phyloP scores from a whole-genome alignment of 2,888 invertebrate species.

The Xanthia togata region DNA sequence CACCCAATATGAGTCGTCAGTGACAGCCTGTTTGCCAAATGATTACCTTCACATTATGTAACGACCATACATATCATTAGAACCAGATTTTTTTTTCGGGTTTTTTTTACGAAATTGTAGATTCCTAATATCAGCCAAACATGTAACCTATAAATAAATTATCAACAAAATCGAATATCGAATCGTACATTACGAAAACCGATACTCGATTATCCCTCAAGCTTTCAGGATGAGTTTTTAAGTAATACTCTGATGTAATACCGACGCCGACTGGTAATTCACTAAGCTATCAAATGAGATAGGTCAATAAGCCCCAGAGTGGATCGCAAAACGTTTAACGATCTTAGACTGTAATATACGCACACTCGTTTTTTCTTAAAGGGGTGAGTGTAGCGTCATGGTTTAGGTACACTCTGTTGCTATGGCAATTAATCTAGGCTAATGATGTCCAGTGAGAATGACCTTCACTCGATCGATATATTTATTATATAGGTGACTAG shows the following conservation, averaged over 20 bases:
- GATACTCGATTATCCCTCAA: slow-evolving; percentile 13
- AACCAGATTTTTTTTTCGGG: background rate
- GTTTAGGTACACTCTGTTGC: slow-evolving; percentile 2
- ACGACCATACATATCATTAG: background rate
- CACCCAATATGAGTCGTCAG: background rate
- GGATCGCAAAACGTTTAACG: slow-evolving; percentile 69
- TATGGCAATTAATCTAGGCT: background rate
- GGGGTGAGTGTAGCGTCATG: slow-evolving; percentile 14
- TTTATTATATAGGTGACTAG: no score
- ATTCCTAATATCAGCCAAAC: no score
- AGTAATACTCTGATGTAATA: slow-evolving; percentile 58
- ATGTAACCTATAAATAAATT: background rate
- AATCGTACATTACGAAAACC: slow-evolving; percentile 24
- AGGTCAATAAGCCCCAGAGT: slow-evolving; percentile 67
- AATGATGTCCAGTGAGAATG: background rate
- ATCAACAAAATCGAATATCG: slow-evolving; percentile 10
- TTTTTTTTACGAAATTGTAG: no score
- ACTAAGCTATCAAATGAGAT: slow-evolving; percentile 66
- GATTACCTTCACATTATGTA: no score
- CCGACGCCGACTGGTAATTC: slow-evolving; percentile 63
- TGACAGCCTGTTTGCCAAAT: no score
- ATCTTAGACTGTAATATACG: slow-evolving; percentile 56
- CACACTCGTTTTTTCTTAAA: slow-evolving; percentile 46
- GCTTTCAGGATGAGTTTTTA: slow-evolving; percentile 34
- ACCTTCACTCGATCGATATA: background rate